phyloP scores from a whole-genome alignment of 2,113 vertebrate genomes.

The Scortum barcoo region DNA sequence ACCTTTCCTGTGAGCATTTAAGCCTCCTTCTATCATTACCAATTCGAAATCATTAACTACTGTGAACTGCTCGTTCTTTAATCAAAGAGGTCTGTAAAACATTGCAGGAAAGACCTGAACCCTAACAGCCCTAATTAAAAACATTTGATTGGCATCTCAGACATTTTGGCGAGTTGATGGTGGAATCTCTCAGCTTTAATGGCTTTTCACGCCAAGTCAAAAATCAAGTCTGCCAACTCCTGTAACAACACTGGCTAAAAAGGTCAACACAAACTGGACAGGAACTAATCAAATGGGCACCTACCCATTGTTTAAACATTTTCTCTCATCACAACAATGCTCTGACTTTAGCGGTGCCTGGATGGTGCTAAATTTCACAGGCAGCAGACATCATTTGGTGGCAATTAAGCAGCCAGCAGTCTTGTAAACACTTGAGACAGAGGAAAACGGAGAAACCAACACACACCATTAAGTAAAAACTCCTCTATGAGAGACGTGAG shows the following conservation, averaged over 20 bases:
- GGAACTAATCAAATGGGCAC: conserved; percentile 65
- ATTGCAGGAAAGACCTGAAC: conserved; percentile 12
- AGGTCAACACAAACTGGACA: conserved; percentile 19
- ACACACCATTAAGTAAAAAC: conserved; percentile 59
- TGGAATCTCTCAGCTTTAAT: conserved; percentile 12
- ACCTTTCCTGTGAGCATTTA: not conserved
- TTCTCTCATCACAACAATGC: conserved; percentile 23
- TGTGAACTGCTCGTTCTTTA: conserved; percentile 16
- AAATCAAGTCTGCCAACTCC: conserved; percentile 32
- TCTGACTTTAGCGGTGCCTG: conserved; percentile 26
- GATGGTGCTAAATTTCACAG: not conserved
- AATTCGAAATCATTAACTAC: conserved; percentile 31
- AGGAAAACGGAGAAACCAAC: conserved; percentile 42
- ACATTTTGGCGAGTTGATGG: conserved; percentile 6
- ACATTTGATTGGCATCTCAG: conserved; percentile 17
- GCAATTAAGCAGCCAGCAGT: conserved; percentile 56
- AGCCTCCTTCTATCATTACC: conserved; percentile 15
- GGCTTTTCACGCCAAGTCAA: conserved; percentile 33
- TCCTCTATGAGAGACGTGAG: conserved; percentile 29
- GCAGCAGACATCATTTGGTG: conserved; percentile 7
- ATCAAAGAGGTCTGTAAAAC: conserved; percentile 51
- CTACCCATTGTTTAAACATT: conserved; percentile 66
- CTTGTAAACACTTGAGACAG: conserved; percentile 42
- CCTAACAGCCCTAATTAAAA: conserved; percentile 49
- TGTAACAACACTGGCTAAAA: conserved; percentile 22